These are phyloP conservation scores for Chelonia mydas DNA, from an alignment of 2,797 vertebrate genomes.

Conservation along the genomic window DNA sequence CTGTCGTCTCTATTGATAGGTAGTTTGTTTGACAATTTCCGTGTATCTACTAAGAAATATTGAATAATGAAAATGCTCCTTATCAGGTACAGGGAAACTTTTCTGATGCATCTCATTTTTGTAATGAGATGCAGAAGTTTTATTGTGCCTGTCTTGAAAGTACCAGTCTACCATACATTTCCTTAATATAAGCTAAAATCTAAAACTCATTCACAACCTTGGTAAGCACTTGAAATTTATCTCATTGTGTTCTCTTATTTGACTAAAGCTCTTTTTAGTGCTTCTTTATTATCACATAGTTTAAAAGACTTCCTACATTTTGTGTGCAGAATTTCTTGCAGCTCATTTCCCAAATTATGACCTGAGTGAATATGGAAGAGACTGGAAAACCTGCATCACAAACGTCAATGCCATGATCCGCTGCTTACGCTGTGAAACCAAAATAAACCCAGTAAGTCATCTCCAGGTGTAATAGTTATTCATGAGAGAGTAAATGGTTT, in stretches of 20 bases:
- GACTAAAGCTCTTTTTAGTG: not conserved
- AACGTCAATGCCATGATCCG: conserved; percentile 75
- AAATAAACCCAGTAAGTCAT: conserved; percentile 65
- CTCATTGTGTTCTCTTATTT: not conserved
- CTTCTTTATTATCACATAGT: not conserved
- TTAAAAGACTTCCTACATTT: not conserved
- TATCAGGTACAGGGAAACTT: not conserved
- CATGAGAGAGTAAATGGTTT: not conserved
- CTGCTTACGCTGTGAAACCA: conserved; percentile 65
- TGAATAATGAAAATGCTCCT: not conserved
- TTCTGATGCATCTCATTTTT: not conserved
- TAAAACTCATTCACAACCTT: not conserved
- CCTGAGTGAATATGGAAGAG: conserved; percentile 81
- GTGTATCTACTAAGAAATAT: not conserved
- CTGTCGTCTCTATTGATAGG: not conserved
- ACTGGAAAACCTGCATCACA: conserved; percentile 82
- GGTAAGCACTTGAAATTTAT: not conserved
- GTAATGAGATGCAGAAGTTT: not conserved
- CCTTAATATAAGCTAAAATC: not conserved
- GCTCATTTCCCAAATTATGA: conserved; percentile 79
- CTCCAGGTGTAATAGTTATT: conserved; percentile 1
- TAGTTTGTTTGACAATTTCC: not conserved
- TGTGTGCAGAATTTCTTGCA: conserved; percentile 82
- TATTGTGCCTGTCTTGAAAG: not conserved
- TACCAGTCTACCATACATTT: fast-evolving